Percentiles rank a stretch among this genome's conserved stretches.
Conservation (phyloP, 2,113 vertebrate genomes). For the Oreocharis arfaki region DNA sequence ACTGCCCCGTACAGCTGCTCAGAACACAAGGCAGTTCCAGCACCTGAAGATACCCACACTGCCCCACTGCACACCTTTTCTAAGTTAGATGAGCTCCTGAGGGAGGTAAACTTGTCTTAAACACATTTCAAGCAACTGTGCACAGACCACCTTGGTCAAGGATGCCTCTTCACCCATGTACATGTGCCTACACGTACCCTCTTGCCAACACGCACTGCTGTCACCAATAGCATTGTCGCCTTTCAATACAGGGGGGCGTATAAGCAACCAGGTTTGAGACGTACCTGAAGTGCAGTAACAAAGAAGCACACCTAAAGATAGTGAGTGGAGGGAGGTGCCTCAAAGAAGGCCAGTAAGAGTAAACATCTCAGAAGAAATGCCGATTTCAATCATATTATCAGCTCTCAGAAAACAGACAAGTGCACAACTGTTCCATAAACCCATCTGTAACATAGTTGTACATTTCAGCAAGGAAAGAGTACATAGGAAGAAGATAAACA, state of each 20-base stretch:
- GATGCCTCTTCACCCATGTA: background rate
- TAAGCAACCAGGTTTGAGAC: background rate
- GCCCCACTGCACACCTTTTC: background rate
- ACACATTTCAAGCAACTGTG: background rate
- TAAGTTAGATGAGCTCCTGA: background rate
- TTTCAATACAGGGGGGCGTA: background rate
- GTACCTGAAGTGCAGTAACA: background rate
- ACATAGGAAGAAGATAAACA: background rate
- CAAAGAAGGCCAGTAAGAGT: background rate
- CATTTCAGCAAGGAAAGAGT: background rate
- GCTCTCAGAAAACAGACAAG: background rate
- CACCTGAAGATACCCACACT: background rate
- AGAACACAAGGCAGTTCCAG: background rate
- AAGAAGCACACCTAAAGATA: background rate
- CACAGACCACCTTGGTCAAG: background rate
- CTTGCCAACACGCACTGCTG: background rate
- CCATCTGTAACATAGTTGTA: background rate
- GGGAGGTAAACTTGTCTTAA: background rate
- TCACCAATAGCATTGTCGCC: background rate
- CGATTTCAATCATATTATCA: background rate
- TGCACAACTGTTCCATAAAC: background rate
- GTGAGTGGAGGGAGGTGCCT: background rate
- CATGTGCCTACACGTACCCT: accelerated
- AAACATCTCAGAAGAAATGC: background rate
- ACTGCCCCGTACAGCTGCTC: background rate